Evolutionary conservation across 2,797 vertebrate species (phyloP).

Genomic region (Mustela erminea): DNA sequence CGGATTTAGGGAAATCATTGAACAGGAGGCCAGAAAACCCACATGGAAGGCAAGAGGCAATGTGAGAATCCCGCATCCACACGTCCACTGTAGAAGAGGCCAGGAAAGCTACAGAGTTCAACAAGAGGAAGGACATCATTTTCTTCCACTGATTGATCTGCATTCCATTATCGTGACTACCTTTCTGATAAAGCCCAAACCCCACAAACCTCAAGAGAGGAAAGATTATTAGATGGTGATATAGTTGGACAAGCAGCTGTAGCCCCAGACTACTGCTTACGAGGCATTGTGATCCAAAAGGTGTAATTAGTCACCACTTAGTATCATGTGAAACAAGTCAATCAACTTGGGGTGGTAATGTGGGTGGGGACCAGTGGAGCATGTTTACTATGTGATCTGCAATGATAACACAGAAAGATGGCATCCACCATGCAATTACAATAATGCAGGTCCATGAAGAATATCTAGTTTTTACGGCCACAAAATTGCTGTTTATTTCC

Average conservation of each 20-base stretch:
- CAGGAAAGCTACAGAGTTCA: background rate
- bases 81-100: background rate
- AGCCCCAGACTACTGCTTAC: background rate
- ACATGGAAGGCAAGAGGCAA: background rate
- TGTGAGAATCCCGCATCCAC: background rate
- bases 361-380: background rate
- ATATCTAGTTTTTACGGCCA: background rate
- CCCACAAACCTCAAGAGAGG: background rate
- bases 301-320: conserved; percentile 33
- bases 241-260: conserved; percentile 3
- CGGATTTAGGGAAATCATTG: background rate
- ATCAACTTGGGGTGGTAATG: background rate
- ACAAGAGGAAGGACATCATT: background rate
- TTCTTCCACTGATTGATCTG: background rate
- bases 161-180: background rate
- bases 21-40: background rate
- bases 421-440: background rate
- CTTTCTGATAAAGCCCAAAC: conserved; percentile 5
- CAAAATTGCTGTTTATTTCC: background rate
- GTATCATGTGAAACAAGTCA: background rate
- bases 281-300: background rate
- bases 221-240: conserved; percentile 32
- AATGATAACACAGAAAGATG: background rate
- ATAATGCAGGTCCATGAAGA: background rate
- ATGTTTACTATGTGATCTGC: conserved; percentile 9